Base-by-base conservation (phyloP, 2,797 vertebrate genomes). In the Enteromius thamalakanensis region DNA sequence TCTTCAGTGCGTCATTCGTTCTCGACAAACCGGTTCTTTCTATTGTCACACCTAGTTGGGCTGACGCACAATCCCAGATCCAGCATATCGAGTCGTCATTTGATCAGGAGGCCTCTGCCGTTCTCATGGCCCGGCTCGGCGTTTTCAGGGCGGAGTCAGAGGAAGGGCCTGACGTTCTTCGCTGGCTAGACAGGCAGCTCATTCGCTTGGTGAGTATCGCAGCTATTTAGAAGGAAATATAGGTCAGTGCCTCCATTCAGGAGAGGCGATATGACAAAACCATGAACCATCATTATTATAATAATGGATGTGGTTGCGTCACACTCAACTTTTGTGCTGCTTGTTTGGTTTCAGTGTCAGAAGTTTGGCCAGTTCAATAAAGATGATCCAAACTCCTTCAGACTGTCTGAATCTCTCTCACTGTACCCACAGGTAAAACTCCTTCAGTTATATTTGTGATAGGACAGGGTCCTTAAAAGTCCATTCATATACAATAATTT, bases 291-390 rank as follows among this genome's bases (percentile, higher is more conserved):
- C 26, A 17, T 76, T 42, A 10, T 76, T 60, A 15, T 58, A 55
- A 60, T 42, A 26, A 19, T 76, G 45, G 53, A 76, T 45, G 7
- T 12, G 51, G 42, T 10, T 75, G 34, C 26, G 45, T 53, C 21
- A 82, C 53, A 85, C 7, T 37, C 26, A 23, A n/a, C 79, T 32
- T 67, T 58, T 64, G n/a, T 58, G 1, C 79, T 65, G 71, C 82
- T 85, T 88, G 29, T 87, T 80, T 80, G n/a, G 3, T 90, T 91
- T 90, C 91, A 99, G 98, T 99, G 98, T 93, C 97, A 99, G 94
- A 99, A 99, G 88, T 99, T 99, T 85, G 98, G 98, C 84, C 98
- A 99, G 75, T 99, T 97, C 92, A 98, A 96, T 88, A 99, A 99
- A 93, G 98, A 99, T 14, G 98, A 99, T 88, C 96, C 97, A 0